phyloP scores from a whole-genome alignment of 2,113 vertebrate species.

The Lepidothrix coronata region DNA sequence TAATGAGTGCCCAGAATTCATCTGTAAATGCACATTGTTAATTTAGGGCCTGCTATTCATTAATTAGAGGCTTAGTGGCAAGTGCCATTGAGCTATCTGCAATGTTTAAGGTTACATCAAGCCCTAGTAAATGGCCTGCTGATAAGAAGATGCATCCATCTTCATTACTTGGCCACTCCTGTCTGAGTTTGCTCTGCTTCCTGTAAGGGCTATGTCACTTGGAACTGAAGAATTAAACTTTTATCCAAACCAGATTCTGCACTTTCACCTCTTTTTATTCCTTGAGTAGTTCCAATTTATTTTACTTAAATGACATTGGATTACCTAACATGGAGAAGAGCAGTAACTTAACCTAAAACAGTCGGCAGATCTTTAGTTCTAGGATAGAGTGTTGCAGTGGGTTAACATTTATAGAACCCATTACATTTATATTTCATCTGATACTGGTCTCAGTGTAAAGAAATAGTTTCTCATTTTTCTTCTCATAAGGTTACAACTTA shows the following conservation, averaged over 20 bases:
- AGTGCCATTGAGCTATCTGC: conserved; percentile 91
- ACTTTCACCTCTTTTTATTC: conserved; percentile 92
- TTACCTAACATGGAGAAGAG: conserved; percentile 81
- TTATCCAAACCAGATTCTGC: conserved; percentile 89
- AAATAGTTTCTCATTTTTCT: conserved; percentile 73
- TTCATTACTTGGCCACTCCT: conserved; percentile 93
- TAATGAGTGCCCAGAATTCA: conserved; percentile 88
- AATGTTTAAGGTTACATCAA: conserved; percentile 98
- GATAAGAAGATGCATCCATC: conserved; percentile 97
- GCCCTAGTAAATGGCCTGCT: conserved; percentile 91
- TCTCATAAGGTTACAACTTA: conserved; percentile 69
- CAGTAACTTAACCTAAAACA: conserved; percentile 74
- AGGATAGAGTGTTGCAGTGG: conserved; percentile 54
- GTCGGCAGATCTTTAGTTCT: conserved; percentile 56
- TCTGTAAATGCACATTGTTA: conserved; percentile 89
- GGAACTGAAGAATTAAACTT: conserved; percentile 90
- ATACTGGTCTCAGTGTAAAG: conserved; percentile 63
- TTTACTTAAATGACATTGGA: conserved; percentile 83
- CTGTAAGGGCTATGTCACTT: conserved; percentile 83
- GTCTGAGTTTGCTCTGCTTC: conserved; percentile 85
- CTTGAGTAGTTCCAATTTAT: conserved; percentile 85
- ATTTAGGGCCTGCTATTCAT: conserved; percentile 89
- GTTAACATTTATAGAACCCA: conserved; percentile 66
- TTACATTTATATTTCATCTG: conserved; percentile 73
- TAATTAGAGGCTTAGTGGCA: conserved; percentile 96